These are phyloP conservation scores for Keiferia lycopersicella DNA, from an alignment of 2,888 invertebrate genomes.

Conservation along the genomic window DNA sequence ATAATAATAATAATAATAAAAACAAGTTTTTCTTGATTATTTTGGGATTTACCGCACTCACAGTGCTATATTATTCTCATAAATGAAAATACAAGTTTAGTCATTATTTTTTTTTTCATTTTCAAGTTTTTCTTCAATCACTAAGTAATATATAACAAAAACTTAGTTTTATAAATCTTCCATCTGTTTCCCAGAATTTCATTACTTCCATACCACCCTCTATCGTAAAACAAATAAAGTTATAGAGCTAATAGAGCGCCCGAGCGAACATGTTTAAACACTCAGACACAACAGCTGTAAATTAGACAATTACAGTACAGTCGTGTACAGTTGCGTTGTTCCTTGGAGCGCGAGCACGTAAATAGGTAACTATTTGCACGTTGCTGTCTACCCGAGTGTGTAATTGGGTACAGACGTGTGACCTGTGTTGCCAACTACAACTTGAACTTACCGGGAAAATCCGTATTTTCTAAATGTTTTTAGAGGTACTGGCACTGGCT, in stretches of 20 bases:
- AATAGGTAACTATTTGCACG: slow-evolving; percentile 17
- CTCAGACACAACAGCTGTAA: not conserved
- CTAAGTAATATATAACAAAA: no score
- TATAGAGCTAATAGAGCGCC: not conserved
- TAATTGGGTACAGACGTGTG: slow-evolving; percentile 14
- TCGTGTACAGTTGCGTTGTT: slow-evolving; percentile 1
- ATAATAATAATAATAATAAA: no score
- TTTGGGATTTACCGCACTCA: no score
- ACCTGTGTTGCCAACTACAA: slow-evolving; percentile 6
- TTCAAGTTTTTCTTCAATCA: no score
- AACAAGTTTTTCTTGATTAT: no score
- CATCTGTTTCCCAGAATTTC: no score
- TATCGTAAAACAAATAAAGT: not conserved
- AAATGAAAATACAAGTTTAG: no score
- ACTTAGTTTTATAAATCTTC: no score
- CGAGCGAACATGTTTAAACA: slow-evolving; percentile 13
- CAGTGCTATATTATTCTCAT: no score
- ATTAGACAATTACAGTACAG: slow-evolving; percentile 7
- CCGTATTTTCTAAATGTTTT: no score
- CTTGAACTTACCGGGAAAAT: not conserved
- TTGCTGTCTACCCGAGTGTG: slow-evolving; percentile 16
- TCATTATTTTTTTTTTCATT: no score
- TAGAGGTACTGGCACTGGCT: no score
- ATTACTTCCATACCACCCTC: not conserved
- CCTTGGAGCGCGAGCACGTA: not conserved